These are phyloP conservation scores for Nomia melanderi DNA, from an alignment of 1,140 invertebrate genomes.

Conservation along the genomic window DNA sequence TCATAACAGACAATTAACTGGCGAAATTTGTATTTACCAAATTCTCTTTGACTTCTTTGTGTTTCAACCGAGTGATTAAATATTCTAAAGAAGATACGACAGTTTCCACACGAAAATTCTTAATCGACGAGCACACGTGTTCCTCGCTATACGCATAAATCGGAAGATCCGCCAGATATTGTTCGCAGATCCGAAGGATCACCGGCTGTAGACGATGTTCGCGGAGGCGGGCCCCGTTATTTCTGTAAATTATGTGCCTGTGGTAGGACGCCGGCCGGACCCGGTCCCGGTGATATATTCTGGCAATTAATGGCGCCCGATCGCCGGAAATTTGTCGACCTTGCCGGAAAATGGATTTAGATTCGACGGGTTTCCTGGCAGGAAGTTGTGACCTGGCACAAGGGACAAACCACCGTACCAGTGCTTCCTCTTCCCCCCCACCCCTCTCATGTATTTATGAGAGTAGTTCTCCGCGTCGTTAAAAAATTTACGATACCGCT, in stretches of 20 bases:
- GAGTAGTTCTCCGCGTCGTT: slow-evolving; percentile 25
- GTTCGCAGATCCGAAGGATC: background rate
- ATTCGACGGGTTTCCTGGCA: slow-evolving; percentile 55
- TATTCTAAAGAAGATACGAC: no score
- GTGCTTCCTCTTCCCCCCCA: background rate
- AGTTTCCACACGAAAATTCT: no score
- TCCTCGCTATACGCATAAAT: no score
- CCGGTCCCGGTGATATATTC: slow-evolving; percentile 70
- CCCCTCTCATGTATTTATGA: slow-evolving; percentile 16
- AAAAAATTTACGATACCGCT: slow-evolving; percentile 36
- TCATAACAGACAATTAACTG: no score
- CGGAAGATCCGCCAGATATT: background rate
- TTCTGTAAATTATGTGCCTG: slow-evolving; percentile 73
- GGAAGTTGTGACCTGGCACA: slow-evolving; percentile 31
- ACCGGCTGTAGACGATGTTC: background rate
- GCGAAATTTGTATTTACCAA: no score
- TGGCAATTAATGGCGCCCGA: slow-evolving; percentile 73
- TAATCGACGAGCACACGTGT: no score
- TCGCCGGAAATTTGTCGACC: slow-evolving; percentile 72
- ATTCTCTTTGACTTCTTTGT: no score
- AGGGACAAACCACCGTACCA: slow-evolving; percentile 26
- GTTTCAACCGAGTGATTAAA: no score
- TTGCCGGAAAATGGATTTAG: slow-evolving; percentile 69
- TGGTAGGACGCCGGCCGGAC: slow-evolving; percentile 48
- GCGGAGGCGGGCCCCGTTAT: slow-evolving; percentile 55